These are phyloP conservation scores for Apodemus speciosus DNA, from an alignment of 2,113 vertebrate species.

Conservation along the genomic window DNA sequence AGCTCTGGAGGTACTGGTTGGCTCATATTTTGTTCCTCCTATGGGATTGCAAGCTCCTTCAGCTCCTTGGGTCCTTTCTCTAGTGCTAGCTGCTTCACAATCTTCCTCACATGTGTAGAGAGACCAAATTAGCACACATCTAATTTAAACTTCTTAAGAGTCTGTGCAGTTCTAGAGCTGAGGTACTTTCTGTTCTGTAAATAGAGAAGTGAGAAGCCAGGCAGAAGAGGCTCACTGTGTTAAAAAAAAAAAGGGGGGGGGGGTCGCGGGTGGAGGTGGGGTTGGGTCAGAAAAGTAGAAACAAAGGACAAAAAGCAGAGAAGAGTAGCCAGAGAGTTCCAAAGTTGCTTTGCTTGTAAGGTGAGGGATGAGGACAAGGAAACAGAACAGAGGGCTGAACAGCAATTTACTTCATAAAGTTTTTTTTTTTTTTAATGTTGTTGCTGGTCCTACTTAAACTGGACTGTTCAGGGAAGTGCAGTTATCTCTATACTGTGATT, in stretches of 20 bases:
- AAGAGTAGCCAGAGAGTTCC: neutral
- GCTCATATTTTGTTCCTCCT: too few relatives aligned
- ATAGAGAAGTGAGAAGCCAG: too few relatives aligned
- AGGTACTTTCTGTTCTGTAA: neutral
- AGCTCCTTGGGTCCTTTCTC: too few relatives aligned
- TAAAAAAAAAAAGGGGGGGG: neutral
- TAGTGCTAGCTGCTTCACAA: neutral
- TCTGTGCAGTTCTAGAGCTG: neutral
- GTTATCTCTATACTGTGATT: neutral
- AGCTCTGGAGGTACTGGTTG: too few relatives aligned
- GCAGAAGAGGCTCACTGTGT: neutral
- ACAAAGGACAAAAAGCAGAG: neutral
- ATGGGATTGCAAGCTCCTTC: too few relatives aligned
- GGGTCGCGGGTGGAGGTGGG: rapidly evolving
- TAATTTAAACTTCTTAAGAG: neutral
- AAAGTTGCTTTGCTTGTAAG: neutral
- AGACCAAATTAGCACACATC: neutral
- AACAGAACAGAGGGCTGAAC: neutral
- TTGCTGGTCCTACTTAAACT: neutral
- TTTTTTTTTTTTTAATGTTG: neutral
- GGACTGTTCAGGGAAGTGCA: neutral
- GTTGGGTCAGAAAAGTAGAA: neutral
- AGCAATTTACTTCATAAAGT: neutral
- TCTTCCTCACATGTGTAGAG: neutral
- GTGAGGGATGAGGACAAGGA: neutral